These are phyloP conservation scores for Antheraea assamensis DNA, from an alignment of 2,888 invertebrate species.

Conservation along the genomic window DNA sequence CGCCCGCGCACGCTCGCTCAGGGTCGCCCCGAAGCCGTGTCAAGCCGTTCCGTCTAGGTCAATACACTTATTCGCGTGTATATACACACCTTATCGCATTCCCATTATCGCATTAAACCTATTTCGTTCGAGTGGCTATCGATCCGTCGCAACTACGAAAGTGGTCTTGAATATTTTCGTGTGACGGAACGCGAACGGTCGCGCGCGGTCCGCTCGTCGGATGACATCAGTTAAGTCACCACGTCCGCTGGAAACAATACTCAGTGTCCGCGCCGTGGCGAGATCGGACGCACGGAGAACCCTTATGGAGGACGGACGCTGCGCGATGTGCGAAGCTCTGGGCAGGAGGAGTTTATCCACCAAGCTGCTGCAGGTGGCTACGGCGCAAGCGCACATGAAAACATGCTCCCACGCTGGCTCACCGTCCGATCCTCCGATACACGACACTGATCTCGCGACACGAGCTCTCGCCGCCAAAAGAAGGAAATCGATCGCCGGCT, in stretches of 20 bases:
- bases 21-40: conserved; percentile 73
- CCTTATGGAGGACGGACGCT: conserved; percentile 76
- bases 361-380: conserved; percentile 76
- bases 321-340: conserved; percentile 76
- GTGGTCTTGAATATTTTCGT: conserved; percentile 68
- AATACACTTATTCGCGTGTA: conserved; percentile 78
- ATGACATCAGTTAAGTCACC: conserved; percentile 81
- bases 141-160: conserved; percentile 55
- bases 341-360: conserved; percentile 71
- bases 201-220: conserved; percentile 71
- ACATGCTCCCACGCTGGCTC: conserved; percentile 64
- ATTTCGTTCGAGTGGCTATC: conserved; percentile 76
- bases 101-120: conserved; percentile 78
- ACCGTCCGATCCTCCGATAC: conserved; percentile 58
- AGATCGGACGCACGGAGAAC: conserved; percentile 76
- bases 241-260: conserved; percentile 76
- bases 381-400: conserved; percentile 76
- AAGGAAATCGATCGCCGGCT: conserved; percentile 73
- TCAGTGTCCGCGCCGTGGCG: conserved; percentile 77
- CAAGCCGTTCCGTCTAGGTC: conserved; percentile 70
- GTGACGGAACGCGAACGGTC: conserved; percentile 64
- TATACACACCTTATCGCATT: conserved; percentile 76
- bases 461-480: conserved; percentile 76
- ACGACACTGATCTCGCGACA: conserved; percentile 66
- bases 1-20: conserved; percentile 73